Conservation (phyloP, 2,797 vertebrate genomes). For the Artibeus lituratus region DNA sequence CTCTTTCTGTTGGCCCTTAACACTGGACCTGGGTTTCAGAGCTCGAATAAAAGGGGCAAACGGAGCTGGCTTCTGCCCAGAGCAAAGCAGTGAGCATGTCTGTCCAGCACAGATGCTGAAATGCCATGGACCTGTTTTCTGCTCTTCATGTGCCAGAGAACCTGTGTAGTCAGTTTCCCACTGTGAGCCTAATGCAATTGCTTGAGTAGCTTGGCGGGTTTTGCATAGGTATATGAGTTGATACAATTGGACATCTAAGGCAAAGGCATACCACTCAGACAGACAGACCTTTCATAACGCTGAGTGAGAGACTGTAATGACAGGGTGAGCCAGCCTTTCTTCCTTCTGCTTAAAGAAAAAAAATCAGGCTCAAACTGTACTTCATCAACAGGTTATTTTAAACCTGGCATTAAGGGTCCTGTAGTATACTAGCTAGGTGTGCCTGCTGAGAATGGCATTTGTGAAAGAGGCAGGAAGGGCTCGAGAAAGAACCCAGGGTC, state of each 20-base stretch:
- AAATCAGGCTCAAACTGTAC: background rate
- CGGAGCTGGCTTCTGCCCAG: background rate
- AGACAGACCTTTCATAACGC: background rate
- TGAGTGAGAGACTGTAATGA: background rate
- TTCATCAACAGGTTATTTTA: background rate
- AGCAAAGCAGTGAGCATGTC: background rate
- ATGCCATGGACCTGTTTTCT: background rate
- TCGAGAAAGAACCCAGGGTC: background rate
- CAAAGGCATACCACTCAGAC: background rate
- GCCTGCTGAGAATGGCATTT: background rate
- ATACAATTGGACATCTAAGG: background rate
- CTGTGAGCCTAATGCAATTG: background rate
- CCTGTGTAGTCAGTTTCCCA: background rate
- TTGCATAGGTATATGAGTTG: background rate
- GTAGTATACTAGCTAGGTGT: background rate
- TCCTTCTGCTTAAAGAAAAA: background rate
- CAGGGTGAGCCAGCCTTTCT: background rate
- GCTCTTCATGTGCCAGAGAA: background rate
- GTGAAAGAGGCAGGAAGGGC: background rate
- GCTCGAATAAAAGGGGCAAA: background rate
- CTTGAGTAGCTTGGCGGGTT: background rate
- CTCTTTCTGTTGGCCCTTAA: background rate
- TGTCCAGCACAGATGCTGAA: background rate
- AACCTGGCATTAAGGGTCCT: background rate
- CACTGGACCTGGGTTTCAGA: conserved; percentile 26